Evolutionary conservation across 2,888 invertebrate genomes (phyloP).

Genomic region (Dryobotodes eremita): DNA sequence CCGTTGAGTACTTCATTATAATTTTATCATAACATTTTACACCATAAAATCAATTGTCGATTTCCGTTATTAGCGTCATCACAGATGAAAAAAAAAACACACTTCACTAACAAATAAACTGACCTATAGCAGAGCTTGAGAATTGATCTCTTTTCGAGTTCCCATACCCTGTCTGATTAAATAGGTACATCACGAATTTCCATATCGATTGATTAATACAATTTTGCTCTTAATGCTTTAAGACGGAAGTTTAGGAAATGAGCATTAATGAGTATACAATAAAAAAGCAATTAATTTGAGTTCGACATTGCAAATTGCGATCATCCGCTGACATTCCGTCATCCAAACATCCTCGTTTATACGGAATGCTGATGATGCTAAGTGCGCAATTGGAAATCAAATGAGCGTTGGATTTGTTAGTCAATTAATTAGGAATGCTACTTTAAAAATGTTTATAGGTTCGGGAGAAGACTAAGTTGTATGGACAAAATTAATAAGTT

Average conservation of each 20-base stretch:
- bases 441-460: too few species aligned
- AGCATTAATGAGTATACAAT: conserved; percentile 60
- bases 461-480: too few species aligned
- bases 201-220: conserved; percentile 51
- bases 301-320: conserved; percentile 66
- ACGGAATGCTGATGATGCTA: conserved; percentile 3
- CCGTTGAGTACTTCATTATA: conserved; percentile 15
- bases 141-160: conserved; percentile 55
- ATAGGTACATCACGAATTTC: conserved; percentile 56
- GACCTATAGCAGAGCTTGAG: conserved; percentile 54
- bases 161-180: conserved; percentile 57
- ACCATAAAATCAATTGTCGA: conserved; percentile 54
- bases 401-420: conserved; percentile 4
- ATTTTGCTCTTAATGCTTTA: conserved; percentile 31
- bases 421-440: not conserved
- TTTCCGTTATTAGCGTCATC: conserved; percentile 55
- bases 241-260: conserved; percentile 63
- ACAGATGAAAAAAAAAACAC: conserved; percentile 21
- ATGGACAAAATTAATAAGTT: too few species aligned
- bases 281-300: conserved; percentile 55
- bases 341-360: conserved; percentile 64
- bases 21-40: conserved; percentile 35
- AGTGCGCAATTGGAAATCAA: conserved; percentile 16
- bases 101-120: conserved; percentile 34
- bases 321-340: conserved; percentile 66